Evolutionary conservation across 2,888 invertebrate genomes (phyloP).

Genomic region (Aleiodes testaceus): DNA sequence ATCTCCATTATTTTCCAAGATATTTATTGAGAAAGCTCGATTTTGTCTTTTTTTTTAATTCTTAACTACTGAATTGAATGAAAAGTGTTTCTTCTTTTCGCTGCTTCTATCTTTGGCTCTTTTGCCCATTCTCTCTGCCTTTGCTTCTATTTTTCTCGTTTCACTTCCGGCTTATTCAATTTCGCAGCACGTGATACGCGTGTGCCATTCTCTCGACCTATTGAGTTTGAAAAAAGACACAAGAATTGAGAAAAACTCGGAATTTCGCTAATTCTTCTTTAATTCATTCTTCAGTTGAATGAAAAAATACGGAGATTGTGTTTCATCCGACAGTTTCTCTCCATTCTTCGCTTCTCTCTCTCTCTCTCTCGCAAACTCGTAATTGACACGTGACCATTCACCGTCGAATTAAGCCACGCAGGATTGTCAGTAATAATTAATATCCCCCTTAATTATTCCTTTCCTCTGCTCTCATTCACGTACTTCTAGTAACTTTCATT

Average conservation of each 20-base stretch:
- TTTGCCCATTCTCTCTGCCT: constrained; percentile 2
- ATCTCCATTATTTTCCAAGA: no score
- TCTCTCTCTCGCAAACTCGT: not conserved
- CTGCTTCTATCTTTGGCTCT: constrained; percentile 10
- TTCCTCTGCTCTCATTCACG: constrained; percentile 18
- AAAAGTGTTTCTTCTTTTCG: no score
- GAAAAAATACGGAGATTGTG: no score
- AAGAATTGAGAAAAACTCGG: not conserved
- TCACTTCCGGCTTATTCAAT: constrained; percentile 33
- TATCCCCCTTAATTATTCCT: constrained; percentile 30
- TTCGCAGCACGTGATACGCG: constrained; percentile 12
- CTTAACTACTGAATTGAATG: no score
- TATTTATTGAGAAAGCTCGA: no score
- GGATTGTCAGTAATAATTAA: constrained; percentile 34
- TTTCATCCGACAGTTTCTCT: not conserved
- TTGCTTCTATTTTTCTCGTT: constrained; percentile 1
- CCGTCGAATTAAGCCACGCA: constrained; percentile 16
- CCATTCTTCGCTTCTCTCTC: not conserved
- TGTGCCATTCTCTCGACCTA: constrained; percentile 22
- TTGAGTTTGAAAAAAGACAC: not conserved
- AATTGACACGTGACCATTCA: constrained; percentile 36
- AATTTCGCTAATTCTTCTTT: not conserved
- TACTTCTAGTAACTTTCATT: constrained; percentile 15
- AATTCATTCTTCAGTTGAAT: no score
- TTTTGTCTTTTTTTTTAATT: no score